A percentile compares a stretch with the other conserved stretches of the same genome.
Conservation (phyloP, 2,113 vertebrate species). For the Epinephelus cyanopodus region DNA sequence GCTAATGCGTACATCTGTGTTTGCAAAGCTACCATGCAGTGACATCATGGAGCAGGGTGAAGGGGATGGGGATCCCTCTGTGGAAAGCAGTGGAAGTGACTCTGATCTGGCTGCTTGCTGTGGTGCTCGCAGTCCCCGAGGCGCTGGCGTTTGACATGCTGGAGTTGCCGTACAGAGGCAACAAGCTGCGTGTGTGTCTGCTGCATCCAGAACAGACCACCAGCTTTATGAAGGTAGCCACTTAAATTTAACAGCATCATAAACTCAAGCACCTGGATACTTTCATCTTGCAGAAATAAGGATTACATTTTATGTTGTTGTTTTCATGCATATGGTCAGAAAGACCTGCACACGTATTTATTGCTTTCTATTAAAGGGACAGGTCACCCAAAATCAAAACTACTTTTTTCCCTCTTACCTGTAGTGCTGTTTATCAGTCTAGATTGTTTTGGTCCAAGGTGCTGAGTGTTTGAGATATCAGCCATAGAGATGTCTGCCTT, state of each 20-base stretch:
- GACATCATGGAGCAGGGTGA: constrained; percentile 93
- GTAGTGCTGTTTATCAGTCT: no score
- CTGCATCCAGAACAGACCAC: constrained; percentile 86
- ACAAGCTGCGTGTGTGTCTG: constrained; percentile 88
- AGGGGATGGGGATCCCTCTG: constrained; percentile 92
- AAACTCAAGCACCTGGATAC: neutral
- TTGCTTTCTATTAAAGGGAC: neutral
- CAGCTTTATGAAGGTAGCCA: constrained; percentile 86
- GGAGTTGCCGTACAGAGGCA: constrained; percentile 87
- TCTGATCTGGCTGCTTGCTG: constrained; percentile 89
- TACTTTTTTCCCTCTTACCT: no score
- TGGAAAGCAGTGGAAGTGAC: constrained; percentile 91
- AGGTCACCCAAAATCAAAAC: no score
- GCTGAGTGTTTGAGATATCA: no score
- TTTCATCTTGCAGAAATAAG: no score
- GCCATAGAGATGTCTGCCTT: no score
- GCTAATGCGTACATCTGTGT: neutral
- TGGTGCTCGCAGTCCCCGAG: constrained; percentile 89
- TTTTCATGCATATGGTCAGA: constrained; percentile 23
- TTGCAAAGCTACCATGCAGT: constrained; percentile 90
- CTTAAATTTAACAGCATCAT: neutral
- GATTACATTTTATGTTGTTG: neutral
- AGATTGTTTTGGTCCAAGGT: no score
- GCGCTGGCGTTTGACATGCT: constrained; percentile 90
- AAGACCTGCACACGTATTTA: constrained; percentile 17